phyloP scores from a whole-genome alignment of 2,113 vertebrate genomes.

The Microcebus tavaratra region DNA sequence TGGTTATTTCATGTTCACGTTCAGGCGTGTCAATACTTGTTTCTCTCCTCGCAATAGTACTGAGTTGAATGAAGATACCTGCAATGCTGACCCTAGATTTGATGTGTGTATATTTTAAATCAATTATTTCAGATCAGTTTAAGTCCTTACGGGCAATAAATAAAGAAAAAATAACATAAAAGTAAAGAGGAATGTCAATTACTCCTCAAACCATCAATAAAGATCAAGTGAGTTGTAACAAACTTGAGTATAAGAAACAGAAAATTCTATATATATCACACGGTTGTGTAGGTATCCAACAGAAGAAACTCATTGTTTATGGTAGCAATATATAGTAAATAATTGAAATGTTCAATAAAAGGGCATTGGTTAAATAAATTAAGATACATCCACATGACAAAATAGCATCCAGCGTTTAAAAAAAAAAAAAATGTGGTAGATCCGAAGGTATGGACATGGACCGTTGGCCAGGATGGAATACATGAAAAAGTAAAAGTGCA shows the following conservation, averaged over 20 bases:
- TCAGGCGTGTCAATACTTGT: neutral
- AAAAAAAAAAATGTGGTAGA: neutral
- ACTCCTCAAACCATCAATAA: constrained; percentile 13
- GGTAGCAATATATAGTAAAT: neutral
- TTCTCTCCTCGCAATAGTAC: neutral
- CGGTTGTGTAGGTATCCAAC: no score
- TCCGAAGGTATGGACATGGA: neutral
- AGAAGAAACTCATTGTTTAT: neutral
- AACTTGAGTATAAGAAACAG: neutral
- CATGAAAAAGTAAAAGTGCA: neutral
- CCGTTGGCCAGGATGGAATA: neutral
- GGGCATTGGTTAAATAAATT: neutral
- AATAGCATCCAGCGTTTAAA: neutral
- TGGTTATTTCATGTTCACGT: neutral
- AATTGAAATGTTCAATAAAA: neutral
- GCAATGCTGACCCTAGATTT: neutral
- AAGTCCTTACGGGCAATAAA: constrained; percentile 16
- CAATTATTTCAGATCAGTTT: neutral
- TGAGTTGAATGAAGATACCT: neutral
- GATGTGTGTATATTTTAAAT: neutral
- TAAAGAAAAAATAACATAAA: neutral
- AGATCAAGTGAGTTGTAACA: neutral
- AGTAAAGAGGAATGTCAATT: neutral
- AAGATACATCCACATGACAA: neutral
- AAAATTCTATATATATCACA: no score